Conservation (phyloP, 2,888 invertebrate genomes). For the Omphaloscelis lunosa region DNA sequence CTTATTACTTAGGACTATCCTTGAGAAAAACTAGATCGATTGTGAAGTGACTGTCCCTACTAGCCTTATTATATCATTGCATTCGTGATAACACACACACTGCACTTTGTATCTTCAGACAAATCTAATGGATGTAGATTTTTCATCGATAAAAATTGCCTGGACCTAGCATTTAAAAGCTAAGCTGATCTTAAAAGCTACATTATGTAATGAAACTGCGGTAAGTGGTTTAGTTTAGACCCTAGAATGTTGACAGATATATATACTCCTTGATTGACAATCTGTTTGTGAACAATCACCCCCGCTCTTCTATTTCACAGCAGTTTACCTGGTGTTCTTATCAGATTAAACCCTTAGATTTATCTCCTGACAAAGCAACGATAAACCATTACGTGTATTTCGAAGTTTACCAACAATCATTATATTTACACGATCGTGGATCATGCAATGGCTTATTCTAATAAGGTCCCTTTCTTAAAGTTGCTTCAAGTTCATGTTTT, state of each 20-base stretch:
- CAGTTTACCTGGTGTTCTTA: not conserved
- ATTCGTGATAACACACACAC: slow-evolving; percentile 42
- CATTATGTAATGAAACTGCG: not conserved
- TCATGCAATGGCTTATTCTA: slow-evolving; percentile 48
- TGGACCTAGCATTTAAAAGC: too few relatives aligned
- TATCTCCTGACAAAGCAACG: not conserved
- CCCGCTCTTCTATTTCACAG: not conserved
- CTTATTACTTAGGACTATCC: slow-evolving; percentile 66
- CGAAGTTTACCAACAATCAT: slow-evolving; percentile 27
- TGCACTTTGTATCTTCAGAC: slow-evolving; percentile 37
- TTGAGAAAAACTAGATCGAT: slow-evolving; percentile 76
- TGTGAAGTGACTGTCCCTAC: slow-evolving; percentile 67
- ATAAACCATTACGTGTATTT: not conserved
- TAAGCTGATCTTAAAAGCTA: not conserved
- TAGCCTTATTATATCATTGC: slow-evolving; percentile 57
- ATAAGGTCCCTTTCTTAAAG: slow-evolving; percentile 39
- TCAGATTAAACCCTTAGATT: not conserved
- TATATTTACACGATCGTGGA: slow-evolving; percentile 42
- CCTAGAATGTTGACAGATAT: not conserved
- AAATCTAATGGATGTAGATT: not conserved
- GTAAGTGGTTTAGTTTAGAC: not conserved
- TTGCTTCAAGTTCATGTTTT: slow-evolving; percentile 54
- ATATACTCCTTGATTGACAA: too few relatives aligned
- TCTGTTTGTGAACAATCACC: not conserved
- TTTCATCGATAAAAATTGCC: not conserved